Percentiles rank a stretch among this genome's conserved stretches.
Conservation (phyloP, 2,113 vertebrate species). For the Cebus imitator region DNA sequence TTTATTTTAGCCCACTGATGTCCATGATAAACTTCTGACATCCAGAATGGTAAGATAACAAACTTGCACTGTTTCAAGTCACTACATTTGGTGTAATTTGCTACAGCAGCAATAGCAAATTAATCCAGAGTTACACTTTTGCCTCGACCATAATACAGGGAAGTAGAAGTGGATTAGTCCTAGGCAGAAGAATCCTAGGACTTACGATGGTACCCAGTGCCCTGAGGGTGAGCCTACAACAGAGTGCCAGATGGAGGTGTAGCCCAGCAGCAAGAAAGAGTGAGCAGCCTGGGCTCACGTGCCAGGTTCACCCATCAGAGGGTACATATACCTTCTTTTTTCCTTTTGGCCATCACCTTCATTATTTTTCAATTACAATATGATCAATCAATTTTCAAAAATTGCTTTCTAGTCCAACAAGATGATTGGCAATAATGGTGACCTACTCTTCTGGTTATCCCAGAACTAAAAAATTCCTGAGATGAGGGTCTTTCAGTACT, state of each 20-base stretch:
- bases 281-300: fast-evolving
- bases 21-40: not conserved
- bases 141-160: not conserved
- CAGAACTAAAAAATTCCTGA: no score
- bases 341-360: not conserved
- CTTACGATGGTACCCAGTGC: fast-evolving
- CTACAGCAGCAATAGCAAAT: not conserved
- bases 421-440: not conserved
- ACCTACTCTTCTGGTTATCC: not conserved
- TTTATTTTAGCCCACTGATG: not conserved
- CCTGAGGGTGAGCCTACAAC: not conserved
- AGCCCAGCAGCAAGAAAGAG: fast-evolving
- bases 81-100: not conserved
- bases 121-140: not conserved
- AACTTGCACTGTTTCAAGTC: not conserved
- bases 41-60: not conserved
- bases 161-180: not conserved
- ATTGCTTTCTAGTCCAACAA: not conserved
- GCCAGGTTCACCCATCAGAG: not conserved
- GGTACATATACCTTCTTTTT: not conserved
- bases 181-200: not conserved
- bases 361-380: not conserved
- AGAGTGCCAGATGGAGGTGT: fast-evolving
- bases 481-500: not conserved
- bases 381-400: not conserved